Conservation (phyloP, 30 jellyfish, hydroid and myxozoan species). For the Aurelia aurita complex sp. Pacific region DNA sequence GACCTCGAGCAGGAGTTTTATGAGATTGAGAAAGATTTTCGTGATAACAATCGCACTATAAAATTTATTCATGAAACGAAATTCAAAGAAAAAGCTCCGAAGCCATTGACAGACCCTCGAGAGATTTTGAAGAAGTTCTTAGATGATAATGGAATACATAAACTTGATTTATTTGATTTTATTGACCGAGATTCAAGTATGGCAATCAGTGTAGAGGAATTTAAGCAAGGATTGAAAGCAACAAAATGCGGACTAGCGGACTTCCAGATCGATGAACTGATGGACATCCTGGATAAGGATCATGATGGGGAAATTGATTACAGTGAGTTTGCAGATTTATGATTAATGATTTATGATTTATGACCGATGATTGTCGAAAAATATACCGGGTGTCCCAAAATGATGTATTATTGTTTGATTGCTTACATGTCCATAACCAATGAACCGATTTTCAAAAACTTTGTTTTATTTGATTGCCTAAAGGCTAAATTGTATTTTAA, state of each 20-base stretch:
- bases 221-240: constrained; percentile 47
- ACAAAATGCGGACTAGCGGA: constrained; percentile 74
- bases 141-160: constrained; percentile 50
- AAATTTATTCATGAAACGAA: constrained; percentile 52
- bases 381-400: too few relatives aligned
- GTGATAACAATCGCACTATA: not conserved
- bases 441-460: too few relatives aligned
- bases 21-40: constrained; percentile 30
- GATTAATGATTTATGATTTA: constrained; percentile 18
- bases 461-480: too few relatives aligned
- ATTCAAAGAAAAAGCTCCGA: constrained; percentile 22
- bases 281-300: constrained; percentile 53
- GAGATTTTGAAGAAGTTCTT: constrained; percentile 53
- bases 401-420: too few relatives aligned
- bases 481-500: too few relatives aligned
- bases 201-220: constrained; percentile 68
- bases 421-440: too few relatives aligned
- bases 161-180: constrained; percentile 60
- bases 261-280: constrained; percentile 64
- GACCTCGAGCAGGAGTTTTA: constrained; percentile 29
- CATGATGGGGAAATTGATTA: constrained; percentile 71
- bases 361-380: too few relatives aligned
- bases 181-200: constrained; percentile 65
- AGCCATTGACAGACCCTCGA: constrained; percentile 49
- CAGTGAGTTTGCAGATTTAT: constrained; percentile 62